These are phyloP conservation scores for Parasteatoda tepidariorum DNA, from an alignment of 1,140 invertebrate species.

Conservation along the genomic window DNA sequence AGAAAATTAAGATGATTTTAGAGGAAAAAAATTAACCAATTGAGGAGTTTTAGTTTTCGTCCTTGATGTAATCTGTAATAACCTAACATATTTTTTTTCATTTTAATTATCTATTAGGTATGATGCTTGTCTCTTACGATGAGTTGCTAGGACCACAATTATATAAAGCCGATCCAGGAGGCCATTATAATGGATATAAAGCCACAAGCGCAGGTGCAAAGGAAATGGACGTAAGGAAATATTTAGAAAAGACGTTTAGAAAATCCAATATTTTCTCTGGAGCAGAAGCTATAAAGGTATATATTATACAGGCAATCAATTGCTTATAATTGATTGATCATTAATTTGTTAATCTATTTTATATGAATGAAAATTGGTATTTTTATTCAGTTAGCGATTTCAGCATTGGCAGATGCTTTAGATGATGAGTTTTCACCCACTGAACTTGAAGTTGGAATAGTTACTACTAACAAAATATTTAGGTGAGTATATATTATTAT, in stretches of 20 bases:
- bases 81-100: no score
- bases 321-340: no score
- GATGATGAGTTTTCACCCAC: conserved; percentile 96
- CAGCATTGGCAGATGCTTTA: conserved; percentile 90
- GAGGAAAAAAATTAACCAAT: no score
- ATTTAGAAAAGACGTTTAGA: conserved; percentile 98
- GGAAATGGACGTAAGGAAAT: conserved; percentile 95
- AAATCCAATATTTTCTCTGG: conserved; percentile 83
- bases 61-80: no score
- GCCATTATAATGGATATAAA: conserved; percentile 96
- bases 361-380: conserved; percentile 27
- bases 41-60: no score
- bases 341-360: not conserved
- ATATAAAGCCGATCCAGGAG: conserved; percentile 98
- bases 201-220: conserved; percentile 95
- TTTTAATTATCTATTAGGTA: conserved; percentile 74
- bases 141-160: conserved; percentile 88
- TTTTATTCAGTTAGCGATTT: conserved; percentile 85
- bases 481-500: no score
- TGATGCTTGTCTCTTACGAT: conserved; percentile 96
- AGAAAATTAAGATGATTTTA: no score
- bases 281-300: conserved; percentile 83
- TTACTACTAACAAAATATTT: no score
- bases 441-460: conserved; percentile 96
- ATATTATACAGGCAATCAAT: no score